Evolutionary conservation across 2,113 vertebrate genomes (phyloP), one percentile per base, ranked within the genome.

Genomic region (Pterophyllum scalare): DNA sequence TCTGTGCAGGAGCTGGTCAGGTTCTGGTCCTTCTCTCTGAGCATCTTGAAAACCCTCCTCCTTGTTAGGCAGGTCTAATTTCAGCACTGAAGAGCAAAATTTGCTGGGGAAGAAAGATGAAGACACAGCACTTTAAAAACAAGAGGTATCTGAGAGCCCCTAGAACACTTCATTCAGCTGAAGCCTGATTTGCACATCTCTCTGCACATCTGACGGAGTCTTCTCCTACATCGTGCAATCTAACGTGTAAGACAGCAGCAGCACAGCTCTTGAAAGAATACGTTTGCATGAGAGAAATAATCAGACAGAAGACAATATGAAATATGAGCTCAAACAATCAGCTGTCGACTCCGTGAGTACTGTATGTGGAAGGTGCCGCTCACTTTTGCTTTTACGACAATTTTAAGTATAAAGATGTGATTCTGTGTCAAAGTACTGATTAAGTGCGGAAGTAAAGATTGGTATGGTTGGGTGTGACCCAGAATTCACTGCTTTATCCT

Each of bases 381-480:
- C 10, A 31, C 17, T 72, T 72, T 52, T 72, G 3, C 24, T 54
- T 33, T 54, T 72, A 33, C 52, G 19, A 33, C 20, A 2, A 72
- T 72, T 72, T 72, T 14, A 54, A 54, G 46, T 72, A 52, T 31
- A 72, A 33, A 72, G 67, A 54, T 72, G 31, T 2, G 19, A 26
- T 58, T 82, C 52, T 76, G 7, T 61, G 7, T 46, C 17, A 70
- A 76, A 67, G 43, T 80, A 54, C 19, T 7, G 22, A 22, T 72
- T 64, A 17, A 62, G 89, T 28, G 65, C 89, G 86, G 88, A 93
- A 91, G 87, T 90, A 80, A 81, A 79, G 72, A 40, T 35, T 31
- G 1, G 3, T 61, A 24, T 81, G 65, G 59, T 81, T 87, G 82
- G 77, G 91, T 74, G 84, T 90, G 80, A 83, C 83, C 81, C 31